Conservation (phyloP, 2,113 vertebrate genomes). For the Scomber japonicus region DNA sequence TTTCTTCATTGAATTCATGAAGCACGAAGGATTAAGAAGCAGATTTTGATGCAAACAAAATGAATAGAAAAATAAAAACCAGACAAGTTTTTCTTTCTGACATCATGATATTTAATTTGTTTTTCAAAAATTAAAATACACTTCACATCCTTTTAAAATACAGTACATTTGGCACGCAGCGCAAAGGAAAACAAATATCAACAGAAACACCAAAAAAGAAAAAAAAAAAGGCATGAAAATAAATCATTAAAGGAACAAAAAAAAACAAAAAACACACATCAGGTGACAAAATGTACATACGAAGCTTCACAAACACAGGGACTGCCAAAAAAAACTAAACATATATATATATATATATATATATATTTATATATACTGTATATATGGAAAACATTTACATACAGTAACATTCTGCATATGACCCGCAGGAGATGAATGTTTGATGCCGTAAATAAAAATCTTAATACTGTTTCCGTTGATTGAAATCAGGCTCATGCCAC, state of each 20-base stretch:
- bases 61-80: slow-evolving; percentile 7
- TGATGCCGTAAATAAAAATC: slow-evolving; percentile 62
- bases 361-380: too few species aligned
- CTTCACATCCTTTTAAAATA: slow-evolving; percentile 97
- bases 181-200: slow-evolving; percentile 73
- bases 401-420: slow-evolving; percentile 68
- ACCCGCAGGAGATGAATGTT: slow-evolving; percentile 57
- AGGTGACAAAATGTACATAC: slow-evolving; percentile 88
- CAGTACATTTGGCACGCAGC: slow-evolving; percentile 98
- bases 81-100: slow-evolving; percentile 81
- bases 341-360: neutral
- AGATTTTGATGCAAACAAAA: neutral
- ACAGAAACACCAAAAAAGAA: slow-evolving; percentile 80
- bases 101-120: slow-evolving; percentile 94
- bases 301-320: slow-evolving; percentile 90
- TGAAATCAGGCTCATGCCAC: neutral
- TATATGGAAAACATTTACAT: slow-evolving; percentile 32
- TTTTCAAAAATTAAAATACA: slow-evolving; percentile 89
- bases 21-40: neutral
- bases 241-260: slow-evolving; percentile 24
- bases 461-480: slow-evolving; percentile 76
- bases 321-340: slow-evolving; percentile 49
- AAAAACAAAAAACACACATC: slow-evolving; percentile 68
- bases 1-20: neutral
- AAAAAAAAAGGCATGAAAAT: slow-evolving; percentile 70